A percentile compares a stretch with the other conserved stretches of the same genome.
These are phyloP conservation scores for Platyrinchus mystaceus DNA, from an alignment of 2,797 vertebrate genomes.

Conservation along the genomic window DNA sequence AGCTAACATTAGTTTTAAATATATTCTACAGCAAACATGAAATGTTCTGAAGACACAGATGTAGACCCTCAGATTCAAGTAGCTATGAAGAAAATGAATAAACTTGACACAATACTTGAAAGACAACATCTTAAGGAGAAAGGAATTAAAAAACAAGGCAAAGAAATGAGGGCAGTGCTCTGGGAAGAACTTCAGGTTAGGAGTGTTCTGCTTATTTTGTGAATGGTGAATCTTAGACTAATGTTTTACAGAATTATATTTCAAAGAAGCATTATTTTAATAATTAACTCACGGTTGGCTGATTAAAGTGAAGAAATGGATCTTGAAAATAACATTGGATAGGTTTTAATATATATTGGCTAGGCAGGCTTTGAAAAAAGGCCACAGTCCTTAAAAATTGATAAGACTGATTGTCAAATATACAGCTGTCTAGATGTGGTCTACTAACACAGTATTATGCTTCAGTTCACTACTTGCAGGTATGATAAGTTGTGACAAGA, in stretches of 20 bases:
- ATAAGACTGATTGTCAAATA: not conserved
- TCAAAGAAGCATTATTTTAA: not conserved
- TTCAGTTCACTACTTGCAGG: not conserved
- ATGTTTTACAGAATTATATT: not conserved
- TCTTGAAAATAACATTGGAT: not conserved
- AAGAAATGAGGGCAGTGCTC: conserved; percentile 80
- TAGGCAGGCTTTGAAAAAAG: not conserved
- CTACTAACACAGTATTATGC: not conserved
- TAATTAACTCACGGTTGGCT: not conserved
- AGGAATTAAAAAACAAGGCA: conserved; percentile 80
- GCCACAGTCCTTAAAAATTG: not conserved
- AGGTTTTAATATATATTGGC: not conserved
- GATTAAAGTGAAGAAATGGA: not conserved
- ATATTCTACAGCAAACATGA: conserved; percentile 22
- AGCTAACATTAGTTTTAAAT: not conserved
- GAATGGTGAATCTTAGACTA: not conserved
- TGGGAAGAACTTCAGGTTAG: conserved; percentile 86
- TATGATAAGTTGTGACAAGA: not conserved
- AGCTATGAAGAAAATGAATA: conserved; percentile 84
- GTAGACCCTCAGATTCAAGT: conserved; percentile 73
- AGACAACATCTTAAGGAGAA: conserved; percentile 75
- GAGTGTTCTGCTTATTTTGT: not conserved
- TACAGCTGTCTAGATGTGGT: not conserved
- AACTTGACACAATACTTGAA: conserved; percentile 84
- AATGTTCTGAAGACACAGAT: conserved; percentile 57